Evolutionary conservation across 2,888 invertebrate species (phyloP).

Genomic region (Agrotis segetum): DNA sequence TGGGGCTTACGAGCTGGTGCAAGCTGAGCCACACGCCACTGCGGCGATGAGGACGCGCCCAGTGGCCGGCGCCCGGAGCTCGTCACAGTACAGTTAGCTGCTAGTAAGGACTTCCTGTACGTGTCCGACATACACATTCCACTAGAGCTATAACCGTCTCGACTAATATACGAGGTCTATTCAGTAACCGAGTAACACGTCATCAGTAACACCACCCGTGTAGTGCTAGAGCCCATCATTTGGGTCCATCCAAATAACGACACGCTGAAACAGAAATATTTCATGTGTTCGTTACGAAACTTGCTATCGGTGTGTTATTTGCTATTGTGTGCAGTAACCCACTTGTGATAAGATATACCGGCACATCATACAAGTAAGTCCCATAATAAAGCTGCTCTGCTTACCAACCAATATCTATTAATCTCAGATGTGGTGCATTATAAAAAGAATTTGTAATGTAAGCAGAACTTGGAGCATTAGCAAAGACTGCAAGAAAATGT

Average conservation of each 20-base stretch:
- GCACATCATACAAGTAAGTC: not conserved
- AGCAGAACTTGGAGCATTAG: not conserved
- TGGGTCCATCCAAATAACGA: not conserved
- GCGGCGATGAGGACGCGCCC: constrained; percentile 8
- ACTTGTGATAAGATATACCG: constrained; percentile 38
- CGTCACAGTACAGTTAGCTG: constrained; percentile 46
- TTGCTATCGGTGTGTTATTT: not conserved
- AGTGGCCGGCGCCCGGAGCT: not conserved
- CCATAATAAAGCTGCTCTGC: not conserved
- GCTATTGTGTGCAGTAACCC: not conserved
- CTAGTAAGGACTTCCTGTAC: constrained; percentile 59
- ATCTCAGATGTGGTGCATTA: not conserved
- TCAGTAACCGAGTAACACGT: not conserved
- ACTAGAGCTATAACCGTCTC: constrained; percentile 7
- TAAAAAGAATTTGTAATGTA: not conserved
- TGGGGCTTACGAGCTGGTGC: constrained; percentile 7
- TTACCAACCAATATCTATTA: not conserved
- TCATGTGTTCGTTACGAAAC: constrained; percentile 19
- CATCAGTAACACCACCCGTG: not conserved
- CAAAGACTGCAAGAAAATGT: not conserved
- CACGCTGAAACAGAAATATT: not conserved
- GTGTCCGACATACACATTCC: constrained; percentile 32
- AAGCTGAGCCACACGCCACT: not conserved
- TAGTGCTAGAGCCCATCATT: not conserved
- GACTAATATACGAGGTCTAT: not conserved